A percentile compares a stretch with the other conserved stretches of the same genome.
phyloP scores from a whole-genome alignment of 2,888 invertebrate species.

The Hydroisotoma schaefferi region DNA sequence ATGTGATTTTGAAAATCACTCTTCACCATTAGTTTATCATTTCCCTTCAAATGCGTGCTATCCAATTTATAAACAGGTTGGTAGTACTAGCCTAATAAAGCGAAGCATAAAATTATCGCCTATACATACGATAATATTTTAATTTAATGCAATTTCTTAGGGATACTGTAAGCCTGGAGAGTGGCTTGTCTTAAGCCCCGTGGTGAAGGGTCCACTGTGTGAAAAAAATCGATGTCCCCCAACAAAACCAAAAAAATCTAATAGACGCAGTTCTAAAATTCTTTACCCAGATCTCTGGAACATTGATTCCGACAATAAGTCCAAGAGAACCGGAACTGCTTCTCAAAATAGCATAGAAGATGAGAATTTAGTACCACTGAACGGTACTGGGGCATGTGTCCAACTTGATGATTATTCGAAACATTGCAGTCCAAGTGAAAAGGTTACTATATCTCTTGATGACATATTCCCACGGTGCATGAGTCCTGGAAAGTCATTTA shows the following conservation, averaged over 20 bases:
- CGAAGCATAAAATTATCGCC: background rate
- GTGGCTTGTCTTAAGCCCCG: slow-evolving; percentile 28
- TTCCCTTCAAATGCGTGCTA: slow-evolving; percentile 24
- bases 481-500: slow-evolving; percentile 16
- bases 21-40: slow-evolving; percentile 33
- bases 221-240: slow-evolving; percentile 18
- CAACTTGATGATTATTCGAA: slow-evolving; percentile 13
- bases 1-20: slow-evolving; percentile 34
- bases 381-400: slow-evolving; percentile 40
- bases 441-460: slow-evolving; percentile 23
- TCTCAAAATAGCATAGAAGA: too few relatives aligned
- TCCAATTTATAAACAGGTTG: slow-evolving; percentile 34
- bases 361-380: slow-evolving; percentile 32
- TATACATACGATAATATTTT: background rate
- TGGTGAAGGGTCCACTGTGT: slow-evolving; percentile 27
- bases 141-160: slow-evolving; percentile 11
- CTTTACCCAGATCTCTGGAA: background rate
- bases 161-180: slow-evolving; percentile 31
- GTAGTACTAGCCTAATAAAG: background rate
- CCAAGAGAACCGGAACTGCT: background rate
- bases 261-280: background rate
- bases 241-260: background rate
- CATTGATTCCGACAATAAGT: background rate
- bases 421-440: slow-evolving; percentile 18
- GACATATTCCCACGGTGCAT: slow-evolving; percentile 33